Base-by-base conservation (phyloP, 92 coral and sea anemone genomes). In the Blastomussa wellsi region DNA sequence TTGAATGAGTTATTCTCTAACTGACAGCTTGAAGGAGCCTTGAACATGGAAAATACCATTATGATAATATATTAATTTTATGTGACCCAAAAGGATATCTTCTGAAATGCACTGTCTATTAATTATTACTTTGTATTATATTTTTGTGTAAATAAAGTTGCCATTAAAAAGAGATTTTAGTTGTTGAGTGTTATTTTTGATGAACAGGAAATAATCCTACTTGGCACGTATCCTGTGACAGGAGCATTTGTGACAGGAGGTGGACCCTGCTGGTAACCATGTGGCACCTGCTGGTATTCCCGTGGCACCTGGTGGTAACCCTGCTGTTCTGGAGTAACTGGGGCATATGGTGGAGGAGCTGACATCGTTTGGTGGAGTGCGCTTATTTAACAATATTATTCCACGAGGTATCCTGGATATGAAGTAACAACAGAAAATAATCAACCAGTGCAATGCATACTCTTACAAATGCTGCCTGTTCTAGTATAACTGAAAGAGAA, bases 221-320 rank as follows among this genome's bases (percentile, higher is more conserved):
- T 47, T 31, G 90, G 90, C 29, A 26, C 47, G 59, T 89, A 89
- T 74, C 78, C 92, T 39, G 86, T 75, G n/a, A 41, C 64, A 28
- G 84, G 90, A n/a, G 74, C 74, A 13, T 84, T 75, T 39, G 84
- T 48, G 10, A 66, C 60, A 5, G 79, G 77, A 33, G 90, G 86
- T 39, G 86, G 90, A 2, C 24, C 44, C 20, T 80, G 76, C 22
- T 37, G 83, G 72, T 82, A 77, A 22, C 87, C 80, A 79, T 67
- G 53, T 22, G 62, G 76, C 77, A 44, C 24, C 49, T 15, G 15
- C 11, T 35, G 75, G 59, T 31, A 19, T 60, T 53, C 66, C 66
- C n/a, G 64, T 55, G 39, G 72, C 0, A 3, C 44, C 35, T 13
- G 47, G 22, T 74, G 78, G 78, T 74, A 74, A 3, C 37, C 57